A percentile compares a stretch with the other conserved stretches of the same genome.
Evolutionary conservation across 2,797 vertebrate genomes (phyloP).

Genomic region (Hapalemur alaotrensis): DNA sequence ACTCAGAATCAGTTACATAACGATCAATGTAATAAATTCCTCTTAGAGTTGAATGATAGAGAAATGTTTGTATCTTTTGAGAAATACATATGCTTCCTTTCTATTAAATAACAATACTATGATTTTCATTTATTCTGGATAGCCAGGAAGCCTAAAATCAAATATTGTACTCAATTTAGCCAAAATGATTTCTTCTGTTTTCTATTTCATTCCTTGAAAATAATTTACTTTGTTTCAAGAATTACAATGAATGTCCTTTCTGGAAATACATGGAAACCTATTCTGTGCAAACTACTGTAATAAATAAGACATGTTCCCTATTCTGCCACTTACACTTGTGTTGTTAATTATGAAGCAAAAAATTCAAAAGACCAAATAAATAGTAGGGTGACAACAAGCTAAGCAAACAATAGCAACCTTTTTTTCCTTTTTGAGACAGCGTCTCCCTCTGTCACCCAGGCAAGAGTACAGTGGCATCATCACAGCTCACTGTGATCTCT

Average conservation of each 20-base stretch:
- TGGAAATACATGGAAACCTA: not conserved
- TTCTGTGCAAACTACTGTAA: not conserved
- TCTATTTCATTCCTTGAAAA: conserved; percentile 17
- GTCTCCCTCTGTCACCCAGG: not conserved
- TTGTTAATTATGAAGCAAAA: not conserved
- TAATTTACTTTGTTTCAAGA: conserved; percentile 55
- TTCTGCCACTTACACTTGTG: not conserved
- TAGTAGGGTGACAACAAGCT: not conserved
- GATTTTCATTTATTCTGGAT: conserved; percentile 23
- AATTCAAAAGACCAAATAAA: not conserved
- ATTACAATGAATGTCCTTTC: conserved; percentile 25
- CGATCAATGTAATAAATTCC: conserved; percentile 25
- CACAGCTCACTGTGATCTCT: not conserved
- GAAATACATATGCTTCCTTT: conserved; percentile 15
- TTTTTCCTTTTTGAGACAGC: not conserved
- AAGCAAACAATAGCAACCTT: not conserved
- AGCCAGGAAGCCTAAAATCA: conserved; percentile 2
- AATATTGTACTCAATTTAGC: not conserved
- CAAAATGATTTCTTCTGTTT: conserved; percentile 5
- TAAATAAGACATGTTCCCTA: not conserved
- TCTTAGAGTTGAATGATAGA: not conserved
- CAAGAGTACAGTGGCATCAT: not conserved
- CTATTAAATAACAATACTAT: conserved; percentile 9
- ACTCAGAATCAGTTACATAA: conserved; percentile 33
- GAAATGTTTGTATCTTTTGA: conserved; percentile 19